A percentile compares a stretch with the other conserved stretches of the same genome.
These are phyloP conservation scores for Sarcophaga bullata DNA, from an alignment of 1,140 invertebrate genomes.

Conservation along the genomic window DNA sequence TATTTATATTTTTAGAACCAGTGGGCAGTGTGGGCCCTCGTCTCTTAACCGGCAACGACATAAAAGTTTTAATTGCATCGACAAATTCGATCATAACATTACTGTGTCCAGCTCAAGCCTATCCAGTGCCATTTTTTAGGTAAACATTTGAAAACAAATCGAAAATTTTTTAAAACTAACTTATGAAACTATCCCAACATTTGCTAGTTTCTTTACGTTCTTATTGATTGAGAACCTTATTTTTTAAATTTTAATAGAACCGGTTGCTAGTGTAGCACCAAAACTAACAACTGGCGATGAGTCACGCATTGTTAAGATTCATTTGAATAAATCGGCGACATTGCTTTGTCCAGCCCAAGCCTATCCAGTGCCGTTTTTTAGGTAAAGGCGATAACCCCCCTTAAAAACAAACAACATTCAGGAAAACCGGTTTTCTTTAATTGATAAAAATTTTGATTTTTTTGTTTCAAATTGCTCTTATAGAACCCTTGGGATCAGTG, in stretches of 20 bases:
- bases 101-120: constrained; percentile 76
- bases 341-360: constrained; percentile 71
- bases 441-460: constrained; percentile 11
- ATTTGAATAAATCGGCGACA: constrained; percentile 57
- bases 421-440: background rate
- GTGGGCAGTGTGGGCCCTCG: constrained; percentile 77
- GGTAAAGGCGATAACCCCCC: constrained; percentile 66
- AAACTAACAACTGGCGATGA: constrained; percentile 73
- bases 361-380: constrained; percentile 71
- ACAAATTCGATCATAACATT: constrained; percentile 63
- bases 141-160: constrained; percentile 66
- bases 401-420: no score
- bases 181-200: constrained; percentile 33
- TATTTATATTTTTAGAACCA: constrained; percentile 70
- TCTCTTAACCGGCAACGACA: constrained; percentile 66
- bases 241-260: constrained; percentile 68
- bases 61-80: constrained; percentile 57
- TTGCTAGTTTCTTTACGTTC: background rate
- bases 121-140: constrained; percentile 75
- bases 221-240: background rate
- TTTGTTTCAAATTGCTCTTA: background rate
- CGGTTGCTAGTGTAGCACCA: constrained; percentile 76
- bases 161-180: background rate
- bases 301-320: constrained; percentile 60
- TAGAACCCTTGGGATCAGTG: constrained; percentile 73